Evolutionary conservation across 1,140 invertebrate species (phyloP), one percentile per base, ranked within the genome.

Genomic region (Zaprionus taronus): DNA sequence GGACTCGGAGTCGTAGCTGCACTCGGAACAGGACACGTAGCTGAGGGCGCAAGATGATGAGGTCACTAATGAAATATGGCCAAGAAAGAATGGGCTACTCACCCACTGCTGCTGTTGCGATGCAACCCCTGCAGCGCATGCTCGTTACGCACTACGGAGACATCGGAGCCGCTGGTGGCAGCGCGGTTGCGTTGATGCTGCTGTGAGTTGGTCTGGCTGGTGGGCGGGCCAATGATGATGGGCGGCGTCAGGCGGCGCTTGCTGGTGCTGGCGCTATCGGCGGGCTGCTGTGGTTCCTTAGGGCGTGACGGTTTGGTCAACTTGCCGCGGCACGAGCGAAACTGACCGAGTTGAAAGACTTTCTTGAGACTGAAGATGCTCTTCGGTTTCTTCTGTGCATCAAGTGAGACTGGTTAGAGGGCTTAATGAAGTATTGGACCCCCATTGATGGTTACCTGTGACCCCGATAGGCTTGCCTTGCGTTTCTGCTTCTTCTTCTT

Each of bases 1-100:
- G 11, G 95, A 95, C 77, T 97, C 97, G 11, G 96, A 97, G 83
- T 97, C 96, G 83, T 96, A 96, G 69, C 95, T 96, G 90, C 97
- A 98, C 93, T 98, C 97, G 24, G 96, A 97, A 91, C 96, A 98
- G 14, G 96, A 97, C 6, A 97, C 96, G 82, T 97, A 97, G 7
- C 92, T 93, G 20, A 4, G 49, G 2, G 4, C 24, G 14, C 15
- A 15, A 44, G 9, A 1, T 14, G 17, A 60, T 22, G 20, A 22
- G 44, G 14, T 20, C 9, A n/a, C 6, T 24, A n/a, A 4, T 47
- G 41, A n/a, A 1, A 17, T 17, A 17, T 2, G n/a, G 6, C n/a
- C 1, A 17, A 2, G 38, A n/a, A 6, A 4, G 15, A 20, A 47
- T 15, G 3, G 12, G n/a, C 12, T 14, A 80, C 91, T 71, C 83